A percentile compares a stretch with the other conserved stretches of the same genome.
Evolutionary conservation across 2,888 invertebrate species (phyloP).

Genomic region (Orthosia gothica): DNA sequence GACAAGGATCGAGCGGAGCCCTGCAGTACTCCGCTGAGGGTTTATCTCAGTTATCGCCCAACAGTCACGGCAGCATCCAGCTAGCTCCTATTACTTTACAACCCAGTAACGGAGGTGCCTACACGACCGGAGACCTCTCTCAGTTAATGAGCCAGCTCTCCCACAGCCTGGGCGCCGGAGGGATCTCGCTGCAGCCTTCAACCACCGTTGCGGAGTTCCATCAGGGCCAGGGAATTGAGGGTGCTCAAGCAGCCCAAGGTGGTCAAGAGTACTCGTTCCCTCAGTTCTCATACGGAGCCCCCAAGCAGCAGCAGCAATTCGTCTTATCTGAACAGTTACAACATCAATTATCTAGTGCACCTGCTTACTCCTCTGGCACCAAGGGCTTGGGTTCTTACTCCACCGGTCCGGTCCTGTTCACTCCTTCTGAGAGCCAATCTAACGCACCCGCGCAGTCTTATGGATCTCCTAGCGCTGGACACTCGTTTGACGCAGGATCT

Average conservation of each 20-base stretch:
- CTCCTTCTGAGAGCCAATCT: conserved; percentile 79
- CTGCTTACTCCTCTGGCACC: conserved; percentile 84
- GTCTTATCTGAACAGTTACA: conserved; percentile 78
- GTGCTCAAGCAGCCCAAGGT: conserved; percentile 67
- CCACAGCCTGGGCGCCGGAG: conserved; percentile 83
- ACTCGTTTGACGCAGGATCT: conserved; percentile 67
- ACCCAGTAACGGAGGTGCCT: conserved; percentile 77
- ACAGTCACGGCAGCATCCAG: conserved; percentile 81
- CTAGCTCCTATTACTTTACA: conserved; percentile 85
- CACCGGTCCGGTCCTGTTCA: conserved; percentile 87
- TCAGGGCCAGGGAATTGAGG: conserved; percentile 75
- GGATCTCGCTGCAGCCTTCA: conserved; percentile 80
- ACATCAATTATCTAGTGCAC: conserved; percentile 78
- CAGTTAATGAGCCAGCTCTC: conserved; percentile 87
- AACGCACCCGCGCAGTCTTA: conserved; percentile 72
- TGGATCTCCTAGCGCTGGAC: conserved; percentile 75
- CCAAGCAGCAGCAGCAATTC: conserved; percentile 80
- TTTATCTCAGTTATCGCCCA: conserved; percentile 72
- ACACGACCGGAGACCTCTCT: conserved; percentile 80
- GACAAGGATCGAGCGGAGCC: conserved; percentile 76
- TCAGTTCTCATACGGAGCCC: conserved; percentile 79
- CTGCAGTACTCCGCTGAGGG: conserved; percentile 78
- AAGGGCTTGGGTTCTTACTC: conserved; percentile 88
- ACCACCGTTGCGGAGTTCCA: conserved; percentile 81
- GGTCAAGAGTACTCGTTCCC: conserved; percentile 77